These are phyloP conservation scores for Macrosiphum euphorbiae DNA, from an alignment of 2,888 invertebrate genomes.

Conservation along the genomic window DNA sequence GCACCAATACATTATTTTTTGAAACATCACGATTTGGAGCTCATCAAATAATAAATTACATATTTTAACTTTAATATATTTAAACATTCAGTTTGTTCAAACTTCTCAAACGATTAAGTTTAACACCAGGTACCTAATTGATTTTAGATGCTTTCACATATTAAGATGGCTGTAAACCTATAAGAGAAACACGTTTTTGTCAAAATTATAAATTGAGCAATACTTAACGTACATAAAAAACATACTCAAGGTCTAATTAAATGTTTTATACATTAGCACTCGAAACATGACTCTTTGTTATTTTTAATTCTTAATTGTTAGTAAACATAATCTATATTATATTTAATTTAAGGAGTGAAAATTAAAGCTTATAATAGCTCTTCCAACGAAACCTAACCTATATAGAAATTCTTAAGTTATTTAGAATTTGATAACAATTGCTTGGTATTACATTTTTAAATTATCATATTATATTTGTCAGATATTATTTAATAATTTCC, in stretches of 20 bases:
- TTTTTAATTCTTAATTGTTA: neutral
- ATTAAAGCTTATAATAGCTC: neutral
- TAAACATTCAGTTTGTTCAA: neutral
- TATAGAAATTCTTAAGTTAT: neutral
- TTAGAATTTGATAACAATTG: neutral
- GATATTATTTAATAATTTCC: neutral
- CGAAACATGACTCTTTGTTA: neutral
- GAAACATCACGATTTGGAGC: neutral
- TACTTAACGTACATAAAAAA: neutral
- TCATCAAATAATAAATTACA: neutral
- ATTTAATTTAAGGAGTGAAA: neutral
- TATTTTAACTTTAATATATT: neutral
- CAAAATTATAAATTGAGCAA: neutral
- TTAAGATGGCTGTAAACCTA: neutral
- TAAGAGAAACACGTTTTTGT: neutral
- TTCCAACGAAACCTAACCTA: neutral
- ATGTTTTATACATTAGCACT: neutral
- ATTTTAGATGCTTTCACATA: constrained; percentile 22
- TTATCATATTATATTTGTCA: neutral
- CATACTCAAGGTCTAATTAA: neutral
- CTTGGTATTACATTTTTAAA: neutral
- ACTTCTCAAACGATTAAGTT: neutral
- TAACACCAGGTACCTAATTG: neutral
- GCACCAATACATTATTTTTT: neutral
- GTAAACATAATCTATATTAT: neutral